Base-by-base conservation (phyloP, 2,888 invertebrate species). In the Prosopocoilus inquinatus region DNA sequence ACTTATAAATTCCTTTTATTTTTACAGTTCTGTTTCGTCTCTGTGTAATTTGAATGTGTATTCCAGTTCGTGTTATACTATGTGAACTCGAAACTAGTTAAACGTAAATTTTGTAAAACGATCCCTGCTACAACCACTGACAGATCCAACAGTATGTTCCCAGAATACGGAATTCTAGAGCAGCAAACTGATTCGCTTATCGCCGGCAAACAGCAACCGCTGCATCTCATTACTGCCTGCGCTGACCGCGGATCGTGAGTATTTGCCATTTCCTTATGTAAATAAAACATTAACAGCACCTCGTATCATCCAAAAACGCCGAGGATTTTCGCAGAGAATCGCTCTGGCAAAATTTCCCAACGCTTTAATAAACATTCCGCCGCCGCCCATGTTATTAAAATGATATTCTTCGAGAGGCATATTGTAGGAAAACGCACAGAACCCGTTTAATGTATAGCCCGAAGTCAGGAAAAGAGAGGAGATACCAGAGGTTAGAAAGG, bases 121-220 rank as follows among this genome's bases (percentile, higher is more conserved):
- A 5, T 28, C 20, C 20, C 20, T 28, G 20, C 20, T 28, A 28
- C 20, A 28, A 28, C 20, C 20, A 28, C 20, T 28, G 20, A 28
- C 20, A 28, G 41, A 16, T 13, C 16, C 16, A 41, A 41, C 41
- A 41, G 12, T 15, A 16, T 16, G 41, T 13, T 41, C 9, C 12
- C 15, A 13, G 16, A 41, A 13, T 16, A 38, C 12, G 15, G 41
- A 41, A 41, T 41, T 41, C 15, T 16, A 13, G 41, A 41, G 41
- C 41, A 41, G 41, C 41, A 41, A 41, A 41, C 41, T 15, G 15
- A 41, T 41, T 41, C 41, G 41, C 41, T 41, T 41, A 41, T 41
- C 41, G 41, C 41, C 15, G 16, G 41, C 41, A 41, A 16, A 41
- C 41, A 41, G 41, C 41, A 15, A 41, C 41, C 41, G 41, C 41